These are phyloP conservation scores for Plecotus auritus DNA, from an alignment of 2,113 vertebrate species.

Conservation along the genomic window DNA sequence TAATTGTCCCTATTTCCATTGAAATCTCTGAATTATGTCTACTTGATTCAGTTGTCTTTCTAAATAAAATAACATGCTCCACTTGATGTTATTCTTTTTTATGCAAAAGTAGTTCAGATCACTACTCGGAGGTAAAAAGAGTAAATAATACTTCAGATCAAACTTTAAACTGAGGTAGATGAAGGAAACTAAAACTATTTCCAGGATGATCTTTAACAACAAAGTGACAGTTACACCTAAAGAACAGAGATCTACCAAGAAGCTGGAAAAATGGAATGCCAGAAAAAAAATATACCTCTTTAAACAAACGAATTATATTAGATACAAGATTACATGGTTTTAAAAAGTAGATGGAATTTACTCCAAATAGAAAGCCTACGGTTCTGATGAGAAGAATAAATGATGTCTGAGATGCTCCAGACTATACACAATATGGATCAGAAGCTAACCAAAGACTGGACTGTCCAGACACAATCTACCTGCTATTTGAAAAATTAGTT, in stretches of 20 bases:
- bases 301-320: not conserved
- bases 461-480: conserved; percentile 19
- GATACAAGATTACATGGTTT: not conserved
- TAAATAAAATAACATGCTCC: not conserved
- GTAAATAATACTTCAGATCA: not conserved
- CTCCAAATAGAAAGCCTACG: not conserved
- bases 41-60: not conserved
- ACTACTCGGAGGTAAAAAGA: not conserved
- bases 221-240: not conserved
- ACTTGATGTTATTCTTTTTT: not conserved
- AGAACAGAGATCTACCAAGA: not conserved
- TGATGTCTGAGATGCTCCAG: not conserved
- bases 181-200: not conserved
- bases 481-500: conserved; percentile 65
- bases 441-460: not conserved
- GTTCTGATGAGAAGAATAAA: not conserved
- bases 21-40: not conserved
- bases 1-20: not conserved
- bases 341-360: not conserved
- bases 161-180: not conserved
- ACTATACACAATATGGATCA: not conserved
- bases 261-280: not conserved
- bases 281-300: not conserved
- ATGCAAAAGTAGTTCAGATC: not conserved
- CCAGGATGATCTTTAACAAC: not conserved